phyloP scores from a whole-genome alignment of 2,113 vertebrate genomes.

The Eidolon helvum region DNA sequence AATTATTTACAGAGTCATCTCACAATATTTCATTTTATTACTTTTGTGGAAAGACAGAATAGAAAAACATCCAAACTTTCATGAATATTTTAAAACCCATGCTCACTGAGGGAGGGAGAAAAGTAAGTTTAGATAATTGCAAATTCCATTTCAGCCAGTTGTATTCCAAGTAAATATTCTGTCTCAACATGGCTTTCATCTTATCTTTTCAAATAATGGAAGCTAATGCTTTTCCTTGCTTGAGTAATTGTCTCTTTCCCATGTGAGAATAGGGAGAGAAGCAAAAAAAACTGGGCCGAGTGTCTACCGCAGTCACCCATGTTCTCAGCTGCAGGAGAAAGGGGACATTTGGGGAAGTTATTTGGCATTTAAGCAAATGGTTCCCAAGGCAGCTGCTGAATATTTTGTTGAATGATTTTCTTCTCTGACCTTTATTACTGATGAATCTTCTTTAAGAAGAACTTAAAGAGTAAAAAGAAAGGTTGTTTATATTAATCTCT shows the following conservation, averaged over 20 bases:
- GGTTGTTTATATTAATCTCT: slow-evolving; percentile 79
- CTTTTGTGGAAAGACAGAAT: not conserved
- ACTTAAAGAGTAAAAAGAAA: slow-evolving; percentile 77
- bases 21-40: slow-evolving; percentile 13
- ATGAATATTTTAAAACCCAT: slow-evolving; percentile 54
- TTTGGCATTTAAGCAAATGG: slow-evolving; percentile 80
- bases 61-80: slow-evolving; percentile 1
- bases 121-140: slow-evolving; percentile 39
- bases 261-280: slow-evolving; percentile 54
- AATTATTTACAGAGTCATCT: slow-evolving; percentile 58
- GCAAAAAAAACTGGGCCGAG: slow-evolving; percentile 28
- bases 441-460: slow-evolving; percentile 79
- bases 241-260: not conserved
- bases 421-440: slow-evolving; percentile 82
- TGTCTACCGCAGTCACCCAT: slow-evolving; percentile 41
- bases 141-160: slow-evolving; percentile 35
- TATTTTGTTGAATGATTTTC: slow-evolving; percentile 78
- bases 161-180: slow-evolving; percentile 16
- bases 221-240: not conserved
- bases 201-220: slow-evolving; percentile 1
- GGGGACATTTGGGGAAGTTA: slow-evolving; percentile 79
- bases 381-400: slow-evolving; percentile 62
- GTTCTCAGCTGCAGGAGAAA: slow-evolving; percentile 50
- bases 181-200: slow-evolving; percentile 10
- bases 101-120: not conserved